These are phyloP conservation scores for Tricholaema leucomelas DNA, from an alignment of 2,113 vertebrate genomes.

Conservation along the genomic window DNA sequence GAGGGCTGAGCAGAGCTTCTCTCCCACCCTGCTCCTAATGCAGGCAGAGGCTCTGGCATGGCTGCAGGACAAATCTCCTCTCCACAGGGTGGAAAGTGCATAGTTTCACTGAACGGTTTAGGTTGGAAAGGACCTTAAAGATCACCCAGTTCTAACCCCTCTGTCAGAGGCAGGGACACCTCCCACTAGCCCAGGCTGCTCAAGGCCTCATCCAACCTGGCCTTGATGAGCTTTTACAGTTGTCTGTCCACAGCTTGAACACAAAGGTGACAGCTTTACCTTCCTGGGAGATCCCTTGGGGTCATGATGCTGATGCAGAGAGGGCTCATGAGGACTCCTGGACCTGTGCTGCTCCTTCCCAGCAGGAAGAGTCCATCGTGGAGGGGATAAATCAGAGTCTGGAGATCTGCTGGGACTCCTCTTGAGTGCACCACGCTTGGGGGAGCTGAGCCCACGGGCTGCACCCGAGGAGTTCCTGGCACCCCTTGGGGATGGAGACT, in stretches of 20 bases:
- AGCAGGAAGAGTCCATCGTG: slow-evolving; percentile 50
- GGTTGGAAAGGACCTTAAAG: no score
- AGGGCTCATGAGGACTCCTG: neutral
- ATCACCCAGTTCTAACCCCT: no score
- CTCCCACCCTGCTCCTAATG: accelerated
- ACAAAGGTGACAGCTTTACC: neutral
- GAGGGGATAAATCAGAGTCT: slow-evolving; percentile 67
- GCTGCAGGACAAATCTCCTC: accelerated
- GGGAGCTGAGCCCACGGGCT: slow-evolving; percentile 39
- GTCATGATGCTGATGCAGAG: accelerated
- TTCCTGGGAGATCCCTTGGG: neutral
- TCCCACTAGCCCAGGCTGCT: no score
- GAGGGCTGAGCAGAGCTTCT: neutral
- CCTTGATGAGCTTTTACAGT: accelerated
- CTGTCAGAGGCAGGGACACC: no score
- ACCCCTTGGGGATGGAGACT: slow-evolving; percentile 14
- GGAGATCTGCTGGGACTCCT: slow-evolving; percentile 56
- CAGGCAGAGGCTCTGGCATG: neutral
- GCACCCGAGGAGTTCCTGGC: slow-evolving; percentile 11
- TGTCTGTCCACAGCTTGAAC: accelerated
- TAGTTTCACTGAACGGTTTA: no score
- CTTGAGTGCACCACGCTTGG: slow-evolving; percentile 73
- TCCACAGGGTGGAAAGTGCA: neutral
- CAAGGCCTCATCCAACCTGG: no score
- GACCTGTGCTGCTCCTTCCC: neutral